Conservation (phyloP, 2,888 invertebrate species). For the Heteromyza rotundicornis region DNA sequence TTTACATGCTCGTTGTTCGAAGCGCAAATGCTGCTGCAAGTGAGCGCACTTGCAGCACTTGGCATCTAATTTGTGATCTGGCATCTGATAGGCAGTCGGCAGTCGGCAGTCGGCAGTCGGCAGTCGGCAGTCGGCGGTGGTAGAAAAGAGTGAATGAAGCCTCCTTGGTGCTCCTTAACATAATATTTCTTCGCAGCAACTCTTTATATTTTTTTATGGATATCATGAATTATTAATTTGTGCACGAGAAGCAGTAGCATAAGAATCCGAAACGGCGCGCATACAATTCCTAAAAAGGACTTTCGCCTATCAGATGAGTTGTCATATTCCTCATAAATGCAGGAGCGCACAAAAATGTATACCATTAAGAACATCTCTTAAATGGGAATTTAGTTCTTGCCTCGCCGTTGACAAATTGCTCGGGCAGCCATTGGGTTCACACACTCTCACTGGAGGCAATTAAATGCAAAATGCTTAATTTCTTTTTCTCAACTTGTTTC, state of each 20-base stretch:
- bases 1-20: constrained; percentile 35
- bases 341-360: not conserved
- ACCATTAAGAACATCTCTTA: not conserved
- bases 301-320: constrained; percentile 51
- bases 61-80: constrained; percentile 15
- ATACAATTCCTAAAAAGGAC: constrained; percentile 50
- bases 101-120: not conserved
- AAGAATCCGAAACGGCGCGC: constrained; percentile 45
- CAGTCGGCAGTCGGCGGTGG: not conserved
- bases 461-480: not conserved
- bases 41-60: constrained; percentile 4
- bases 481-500: not conserved
- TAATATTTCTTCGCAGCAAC: constrained; percentile 7
- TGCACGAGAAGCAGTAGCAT: constrained; percentile 27
- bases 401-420: not conserved
- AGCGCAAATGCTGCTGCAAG: constrained; percentile 10
- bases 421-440: not conserved
- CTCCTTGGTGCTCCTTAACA: constrained; percentile 28
- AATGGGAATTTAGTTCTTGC: not conserved
- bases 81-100: constrained; percentile 5
- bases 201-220: not conserved
- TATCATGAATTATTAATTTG: constrained; percentile 50
- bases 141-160: constrained; percentile 26
- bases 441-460: not conserved
- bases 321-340: constrained; percentile 53